phyloP scores from a whole-genome alignment of 2,888 invertebrate genomes.

The Oasisia sp. region DNA sequence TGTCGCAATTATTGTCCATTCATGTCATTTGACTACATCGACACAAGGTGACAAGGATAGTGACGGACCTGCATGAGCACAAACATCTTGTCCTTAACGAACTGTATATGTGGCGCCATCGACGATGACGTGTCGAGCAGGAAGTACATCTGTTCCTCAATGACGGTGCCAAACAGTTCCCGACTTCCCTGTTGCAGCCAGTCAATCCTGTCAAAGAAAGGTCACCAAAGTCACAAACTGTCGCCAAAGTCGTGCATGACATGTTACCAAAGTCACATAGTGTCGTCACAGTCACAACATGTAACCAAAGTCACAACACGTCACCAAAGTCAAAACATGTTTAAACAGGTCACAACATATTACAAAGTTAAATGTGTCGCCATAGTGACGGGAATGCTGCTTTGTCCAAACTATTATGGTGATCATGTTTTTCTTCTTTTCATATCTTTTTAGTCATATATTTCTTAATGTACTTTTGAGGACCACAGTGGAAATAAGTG shows the following conservation, averaged over 20 bases:
- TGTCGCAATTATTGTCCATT: conserved; percentile 19
- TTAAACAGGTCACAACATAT: no score
- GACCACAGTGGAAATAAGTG: no score
- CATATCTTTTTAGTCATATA: no score
- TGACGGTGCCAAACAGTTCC: conserved; percentile 65
- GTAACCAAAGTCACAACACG: no score
- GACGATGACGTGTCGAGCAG: conserved; percentile 64
- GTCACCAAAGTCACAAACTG: background rate
- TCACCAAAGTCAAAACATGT: no score
- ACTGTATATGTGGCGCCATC: conserved; percentile 63
- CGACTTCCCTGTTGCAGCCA: conserved; percentile 65
- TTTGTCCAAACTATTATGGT: no score
- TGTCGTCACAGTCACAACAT: no score
- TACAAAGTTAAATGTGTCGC: no score
- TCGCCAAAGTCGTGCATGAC: background rate
- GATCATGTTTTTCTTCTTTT: no score
- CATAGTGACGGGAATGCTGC: no score
- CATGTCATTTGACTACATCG: background rate
- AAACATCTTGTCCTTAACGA: conserved; percentile 64
- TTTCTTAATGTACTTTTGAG: no score
- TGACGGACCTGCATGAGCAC: conserved; percentile 62
- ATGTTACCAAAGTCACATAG: no score
- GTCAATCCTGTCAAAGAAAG: conserved; percentile 52
- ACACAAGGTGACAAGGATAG: background rate
- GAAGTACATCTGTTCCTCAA: conserved; percentile 64